Evolutionary conservation across 1,140 invertebrate genomes (phyloP).

Genomic region (Drosophila ogumai): DNA sequence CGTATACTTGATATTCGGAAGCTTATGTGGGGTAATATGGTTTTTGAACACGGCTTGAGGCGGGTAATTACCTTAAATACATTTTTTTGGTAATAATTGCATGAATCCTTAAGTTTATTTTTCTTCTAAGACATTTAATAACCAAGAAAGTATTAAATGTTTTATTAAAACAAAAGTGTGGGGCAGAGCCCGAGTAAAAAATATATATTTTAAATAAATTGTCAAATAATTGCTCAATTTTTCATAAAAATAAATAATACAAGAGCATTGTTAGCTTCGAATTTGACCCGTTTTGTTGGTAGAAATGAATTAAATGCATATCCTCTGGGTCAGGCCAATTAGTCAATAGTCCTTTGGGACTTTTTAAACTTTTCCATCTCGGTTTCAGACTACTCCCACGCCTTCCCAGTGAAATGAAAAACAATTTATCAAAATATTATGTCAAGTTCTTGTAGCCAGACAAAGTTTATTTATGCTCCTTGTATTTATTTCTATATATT

Average conservation of each 20-base stretch:
- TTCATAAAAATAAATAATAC: neutral
- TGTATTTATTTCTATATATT: slow-evolving; percentile 60
- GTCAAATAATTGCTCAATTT: neutral
- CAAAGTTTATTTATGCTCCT: slow-evolving; percentile 60
- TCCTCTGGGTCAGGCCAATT: slow-evolving; percentile 43
- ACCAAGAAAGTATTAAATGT: neutral
- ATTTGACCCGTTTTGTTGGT: neutral
- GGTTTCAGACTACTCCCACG: slow-evolving; percentile 6
- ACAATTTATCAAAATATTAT: slow-evolving; percentile 82
- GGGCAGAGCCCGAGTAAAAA: neutral
- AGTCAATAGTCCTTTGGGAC: slow-evolving; percentile 45
- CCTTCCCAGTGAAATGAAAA: slow-evolving; percentile 36
- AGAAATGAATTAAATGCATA: slow-evolving; percentile 28
- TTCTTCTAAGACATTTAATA: no score
- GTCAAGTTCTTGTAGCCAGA: slow-evolving; percentile 60
- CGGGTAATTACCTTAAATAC: no score
- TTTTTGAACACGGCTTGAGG: neutral
- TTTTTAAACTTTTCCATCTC: slow-evolving; percentile 39
- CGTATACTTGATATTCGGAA: slow-evolving; percentile 25
- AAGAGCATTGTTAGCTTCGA: neutral
- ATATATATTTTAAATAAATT: neutral
- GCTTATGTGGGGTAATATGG: neutral
- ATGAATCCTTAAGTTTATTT: no score
- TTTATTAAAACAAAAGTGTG: neutral
- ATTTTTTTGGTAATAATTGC: no score